Evolutionary conservation across 2,888 invertebrate species (phyloP), one percentile per base, ranked within the genome.

Genomic region (Ariolimax columbianus): DNA sequence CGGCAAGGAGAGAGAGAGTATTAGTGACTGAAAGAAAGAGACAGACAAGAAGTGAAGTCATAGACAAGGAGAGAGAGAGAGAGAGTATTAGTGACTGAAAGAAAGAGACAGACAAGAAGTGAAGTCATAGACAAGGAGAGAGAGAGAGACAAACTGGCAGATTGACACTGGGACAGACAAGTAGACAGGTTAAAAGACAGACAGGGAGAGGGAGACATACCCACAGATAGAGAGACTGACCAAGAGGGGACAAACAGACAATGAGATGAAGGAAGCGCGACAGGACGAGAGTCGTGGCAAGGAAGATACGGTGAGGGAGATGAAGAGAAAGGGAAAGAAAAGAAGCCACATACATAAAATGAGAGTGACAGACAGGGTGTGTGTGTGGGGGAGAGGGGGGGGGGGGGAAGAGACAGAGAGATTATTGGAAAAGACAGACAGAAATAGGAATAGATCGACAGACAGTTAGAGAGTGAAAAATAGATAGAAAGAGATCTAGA

Each of bases 131-230:
- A 38, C 19, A 33, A 23, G 7, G 38, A 38, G 38, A 38, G 19
- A 70, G 70, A 70, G 19, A 70, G 38, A 68, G 68, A 30, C 30
- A 68, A 9, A 43, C 47, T n/a, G n/a, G 51, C n/a, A 77, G 77
- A 81, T 77, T 77, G 73, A 84, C 75, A 77, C 68, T 66, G 81
- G 79, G 70, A 70, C 55, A 47, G 51, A 40, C 66, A 47, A 51
- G 51, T 26, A 36, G 70, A 70, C 47, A n/a, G n/a, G n/a, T n/a
- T n/a, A n/a, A n/a, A n/a, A 70, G 70, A 80, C n/a, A 80, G 80
- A 80, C 59, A 43, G 80, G 70, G 70, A 43, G 43, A 70, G 70
- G n/a, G n/a, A 47, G 43, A 43, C 3, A 82, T 26, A 66, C n/a
- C 40, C 17, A 55, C 55, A 55, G 19, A 55, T 3, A 55, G 7